Conservation (phyloP, 2,888 invertebrate genomes). For the Heliconius aoede region DNA sequence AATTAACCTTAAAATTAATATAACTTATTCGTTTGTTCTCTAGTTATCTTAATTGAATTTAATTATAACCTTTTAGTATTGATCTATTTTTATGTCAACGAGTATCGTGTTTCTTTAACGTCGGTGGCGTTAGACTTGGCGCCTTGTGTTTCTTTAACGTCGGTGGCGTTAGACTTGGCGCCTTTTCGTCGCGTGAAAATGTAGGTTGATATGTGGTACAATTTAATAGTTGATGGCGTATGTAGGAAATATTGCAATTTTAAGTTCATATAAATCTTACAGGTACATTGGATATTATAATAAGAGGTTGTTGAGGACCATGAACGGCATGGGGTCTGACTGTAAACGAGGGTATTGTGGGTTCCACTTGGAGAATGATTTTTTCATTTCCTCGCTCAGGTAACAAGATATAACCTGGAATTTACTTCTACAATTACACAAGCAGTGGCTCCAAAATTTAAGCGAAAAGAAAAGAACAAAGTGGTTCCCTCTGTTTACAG, state of each 20-base stretch:
- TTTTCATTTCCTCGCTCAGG: too few relatives aligned
- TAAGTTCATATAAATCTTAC: neutral
- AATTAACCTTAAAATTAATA: neutral
- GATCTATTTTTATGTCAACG: conserved; percentile 60
- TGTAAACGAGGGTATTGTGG: too few relatives aligned
- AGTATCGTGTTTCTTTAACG: conserved; percentile 52
- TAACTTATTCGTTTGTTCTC: neutral
- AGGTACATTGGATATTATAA: neutral
- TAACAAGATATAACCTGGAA: too few relatives aligned
- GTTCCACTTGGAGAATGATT: too few relatives aligned
- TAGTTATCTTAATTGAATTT: neutral
- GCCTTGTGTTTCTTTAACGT: too few relatives aligned
- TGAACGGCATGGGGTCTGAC: too few relatives aligned
- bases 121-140: conserved; percentile 66
- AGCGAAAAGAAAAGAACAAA: too few relatives aligned
- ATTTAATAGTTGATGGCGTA: conserved; percentile 29
- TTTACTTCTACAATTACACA: too few relatives aligned
- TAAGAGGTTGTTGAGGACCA: too few relatives aligned
- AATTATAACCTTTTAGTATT: conserved; percentile 39
- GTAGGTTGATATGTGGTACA: conserved; percentile 47
- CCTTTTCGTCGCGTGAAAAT: conserved; percentile 54
- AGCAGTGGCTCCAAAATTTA: too few relatives aligned
- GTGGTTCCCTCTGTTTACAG: neutral
- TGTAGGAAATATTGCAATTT: neutral
- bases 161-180: conserved; percentile 72